Percentiles rank a stretch among this genome's conserved stretches.
Conservation (phyloP, 2,113 vertebrate genomes). For the Merops nubicus region DNA sequence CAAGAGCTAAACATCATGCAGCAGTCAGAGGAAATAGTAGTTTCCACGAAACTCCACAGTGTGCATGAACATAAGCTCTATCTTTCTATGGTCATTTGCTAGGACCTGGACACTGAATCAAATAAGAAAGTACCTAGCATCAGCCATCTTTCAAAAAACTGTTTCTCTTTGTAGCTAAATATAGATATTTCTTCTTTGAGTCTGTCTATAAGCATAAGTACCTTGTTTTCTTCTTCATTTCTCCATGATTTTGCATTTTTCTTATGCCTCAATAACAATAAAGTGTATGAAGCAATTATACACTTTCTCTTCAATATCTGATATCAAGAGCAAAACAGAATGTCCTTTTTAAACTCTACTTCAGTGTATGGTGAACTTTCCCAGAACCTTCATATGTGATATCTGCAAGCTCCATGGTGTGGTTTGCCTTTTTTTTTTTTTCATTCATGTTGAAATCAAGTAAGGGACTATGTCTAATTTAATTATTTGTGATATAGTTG, state of each 20-base stretch:
- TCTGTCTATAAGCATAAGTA: not conserved
- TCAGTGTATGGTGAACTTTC: not conserved
- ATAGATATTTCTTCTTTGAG: not conserved
- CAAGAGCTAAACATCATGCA: not conserved
- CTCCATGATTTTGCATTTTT: not conserved
- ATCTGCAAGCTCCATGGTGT: not conserved
- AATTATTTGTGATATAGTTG: not conserved
- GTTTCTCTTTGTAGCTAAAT: not conserved
- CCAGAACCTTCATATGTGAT: not conserved
- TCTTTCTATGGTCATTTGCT: not conserved
- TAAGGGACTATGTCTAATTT: not conserved
- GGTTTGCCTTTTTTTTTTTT: too few relatives aligned
- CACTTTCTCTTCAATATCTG: not conserved
- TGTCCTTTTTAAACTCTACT: not conserved
- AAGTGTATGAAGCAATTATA: not conserved
- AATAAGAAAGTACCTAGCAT: not conserved
- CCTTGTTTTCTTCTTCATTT: not conserved
- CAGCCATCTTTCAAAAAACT: not conserved
- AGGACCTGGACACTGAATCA: not conserved
- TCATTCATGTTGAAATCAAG: not conserved
- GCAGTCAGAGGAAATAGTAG: not conserved
- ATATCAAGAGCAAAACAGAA: not conserved
- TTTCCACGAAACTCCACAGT: not conserved
- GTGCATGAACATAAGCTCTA: not conserved
- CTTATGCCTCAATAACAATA: not conserved